Evolutionary conservation across 2,113 vertebrate genomes (phyloP).

Genomic region (Epinephelus fuscoguttatus): DNA sequence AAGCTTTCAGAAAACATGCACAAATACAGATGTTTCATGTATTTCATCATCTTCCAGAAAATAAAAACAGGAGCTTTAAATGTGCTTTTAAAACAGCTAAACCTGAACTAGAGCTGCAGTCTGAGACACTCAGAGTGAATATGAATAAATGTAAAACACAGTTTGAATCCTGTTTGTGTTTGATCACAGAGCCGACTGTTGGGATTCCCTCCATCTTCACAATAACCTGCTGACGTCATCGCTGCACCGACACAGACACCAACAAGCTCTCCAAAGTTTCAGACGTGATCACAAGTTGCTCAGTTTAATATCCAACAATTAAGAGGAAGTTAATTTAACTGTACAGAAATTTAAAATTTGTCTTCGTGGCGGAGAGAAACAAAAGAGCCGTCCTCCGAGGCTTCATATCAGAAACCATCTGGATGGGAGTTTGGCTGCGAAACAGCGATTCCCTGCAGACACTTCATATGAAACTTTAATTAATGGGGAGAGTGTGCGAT

Average conservation of each 20-base stretch:
- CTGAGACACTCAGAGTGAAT: too few species aligned
- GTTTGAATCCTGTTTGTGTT: too few species aligned
- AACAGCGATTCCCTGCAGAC: slow-evolving; percentile 63
- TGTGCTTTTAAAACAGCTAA: too few species aligned
- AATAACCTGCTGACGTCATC: neutral
- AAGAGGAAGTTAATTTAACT: slow-evolving; percentile 44
- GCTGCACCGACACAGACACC: neutral
- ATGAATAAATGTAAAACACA: too few species aligned
- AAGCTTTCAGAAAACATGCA: too few species aligned
- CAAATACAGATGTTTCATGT: too few species aligned
- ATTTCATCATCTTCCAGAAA: too few species aligned
- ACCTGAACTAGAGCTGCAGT: too few species aligned
- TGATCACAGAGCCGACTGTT: neutral
- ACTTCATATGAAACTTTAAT: slow-evolving; percentile 76
- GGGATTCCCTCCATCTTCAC: slow-evolving; percentile 14
- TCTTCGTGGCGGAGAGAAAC: slow-evolving; percentile 32
- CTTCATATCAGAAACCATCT: slow-evolving; percentile 69
- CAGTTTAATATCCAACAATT: slow-evolving; percentile 51
- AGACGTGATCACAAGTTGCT: slow-evolving; percentile 35
- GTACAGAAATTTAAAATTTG: slow-evolving; percentile 16
- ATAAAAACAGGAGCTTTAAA: too few species aligned
- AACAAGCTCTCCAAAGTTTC: slow-evolving; percentile 27
- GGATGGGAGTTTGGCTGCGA: slow-evolving; percentile 56
- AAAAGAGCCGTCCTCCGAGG: slow-evolving; percentile 59
- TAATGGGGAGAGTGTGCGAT: slow-evolving; percentile 61